Conservation (phyloP, 37 sponge, comb jelly and placozoan genomes). For the Aplysina aerophoba region DNA sequence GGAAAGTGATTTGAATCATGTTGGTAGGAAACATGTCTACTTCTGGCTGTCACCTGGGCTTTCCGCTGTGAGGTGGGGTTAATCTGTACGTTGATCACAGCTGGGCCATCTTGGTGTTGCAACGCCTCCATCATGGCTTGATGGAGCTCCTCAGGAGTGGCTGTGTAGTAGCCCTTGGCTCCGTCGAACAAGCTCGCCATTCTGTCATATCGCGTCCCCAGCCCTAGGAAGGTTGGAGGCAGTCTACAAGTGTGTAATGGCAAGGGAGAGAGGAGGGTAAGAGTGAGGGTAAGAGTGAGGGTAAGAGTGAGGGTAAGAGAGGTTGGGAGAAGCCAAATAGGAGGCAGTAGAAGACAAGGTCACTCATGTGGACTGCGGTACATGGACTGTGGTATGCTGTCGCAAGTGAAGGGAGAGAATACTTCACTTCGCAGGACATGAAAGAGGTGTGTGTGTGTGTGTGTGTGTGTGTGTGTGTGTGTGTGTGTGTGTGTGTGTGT, state of each 20-base stretch:
- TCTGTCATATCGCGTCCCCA: conserved; percentile 67
- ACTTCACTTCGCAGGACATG: background rate
- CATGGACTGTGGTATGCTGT: no score
- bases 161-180: conserved; percentile 60
- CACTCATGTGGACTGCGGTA: no score
- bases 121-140: conserved; percentile 43
- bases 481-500: no score
- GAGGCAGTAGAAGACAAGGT: no score
- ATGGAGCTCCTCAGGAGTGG: conserved; percentile 56
- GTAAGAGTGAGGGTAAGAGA: no score
- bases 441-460: background rate
- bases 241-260: conserved; percentile 46
- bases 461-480: no score
- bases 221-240: conserved; percentile 75
- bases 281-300: no score
- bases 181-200: conserved; percentile 68
- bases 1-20: no score
- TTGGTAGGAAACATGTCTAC: no score
- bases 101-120: conserved; percentile 30
- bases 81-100: conserved; percentile 77
- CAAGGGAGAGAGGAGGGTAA: background rate
- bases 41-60: conserved; percentile 78
- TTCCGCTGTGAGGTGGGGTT: conserved; percentile 67
- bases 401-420: background rate
- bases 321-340: no score